Base-by-base conservation (phyloP, 1,140 invertebrate genomes). In the Euborellia annulipes region DNA sequence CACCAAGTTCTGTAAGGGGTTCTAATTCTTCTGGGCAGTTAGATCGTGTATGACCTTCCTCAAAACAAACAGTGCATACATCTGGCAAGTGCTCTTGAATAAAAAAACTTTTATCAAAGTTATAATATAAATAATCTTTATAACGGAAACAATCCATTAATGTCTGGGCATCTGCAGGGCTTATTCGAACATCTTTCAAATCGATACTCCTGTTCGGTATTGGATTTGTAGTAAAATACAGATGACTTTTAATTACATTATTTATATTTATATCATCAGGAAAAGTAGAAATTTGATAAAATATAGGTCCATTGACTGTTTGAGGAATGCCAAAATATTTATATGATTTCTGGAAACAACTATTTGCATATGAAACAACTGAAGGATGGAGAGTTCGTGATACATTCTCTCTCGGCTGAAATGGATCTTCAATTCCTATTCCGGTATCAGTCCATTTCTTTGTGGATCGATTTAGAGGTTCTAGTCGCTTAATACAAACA, bases 21-120 rank as follows among this genome's bases (percentile, higher is more conserved):
- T 75, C 48, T 7, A 60, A 54, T 49, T 73, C 67, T 16, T 70
- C 69, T 7, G 70, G 70, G 51, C 73, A 76, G 21, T 62, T 55
- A 22, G 58, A 54, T 48, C 66, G 66, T 3, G 62, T 50, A 56
- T 76, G 73, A 23, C 70, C 72, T 47, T 70, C 67, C 41, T 62
- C 58, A 32, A 65, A 63, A 60, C 73, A 76, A 14, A 64, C 52
- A 20, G 55, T 58, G 53, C 73, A 76, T n/a, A 66, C 55, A 3
- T 67, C 52, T 4, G 65, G 62, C 19, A 64, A 63, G 13, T 55
- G 55, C 64, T 43, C 18, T 27, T 27, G 4, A 27, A 27, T 11
- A 11, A 27, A 27, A 27, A n/a, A n/a, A n/a, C n/a, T n/a, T n/a
- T n/a, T n/a, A n/a, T n/a, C 23, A 27, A 27, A 27, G n/a, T 27